A percentile compares a stretch with the other conserved stretches of the same genome.
Conservation (phyloP, 2,888 invertebrate species). For the Drosophila histrio region DNA sequence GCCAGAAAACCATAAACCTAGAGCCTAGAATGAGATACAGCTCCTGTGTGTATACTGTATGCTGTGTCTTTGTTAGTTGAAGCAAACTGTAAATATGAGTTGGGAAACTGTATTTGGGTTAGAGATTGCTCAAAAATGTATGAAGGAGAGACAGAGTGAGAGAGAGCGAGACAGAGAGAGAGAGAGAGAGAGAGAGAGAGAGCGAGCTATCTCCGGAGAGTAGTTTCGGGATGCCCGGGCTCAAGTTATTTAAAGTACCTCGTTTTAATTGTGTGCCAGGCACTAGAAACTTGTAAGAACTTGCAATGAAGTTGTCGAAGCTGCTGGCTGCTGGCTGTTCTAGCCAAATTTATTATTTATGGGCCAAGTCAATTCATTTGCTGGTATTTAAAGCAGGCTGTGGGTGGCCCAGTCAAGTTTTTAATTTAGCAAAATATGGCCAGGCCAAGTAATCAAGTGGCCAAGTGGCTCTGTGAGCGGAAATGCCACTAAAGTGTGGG, state of each 20-base stretch:
- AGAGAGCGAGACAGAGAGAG: background rate
- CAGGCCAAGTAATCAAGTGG: constrained; percentile 40
- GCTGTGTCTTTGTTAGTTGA: constrained; percentile 47
- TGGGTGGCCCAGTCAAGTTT: constrained; percentile 40
- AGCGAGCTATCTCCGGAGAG: constrained; percentile 32
- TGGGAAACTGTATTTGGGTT: constrained; percentile 73
- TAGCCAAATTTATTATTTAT: constrained; percentile 53
- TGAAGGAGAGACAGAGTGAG: constrained; percentile 21
- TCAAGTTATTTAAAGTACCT: constrained; percentile 40
- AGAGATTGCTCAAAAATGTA: constrained; percentile 78
- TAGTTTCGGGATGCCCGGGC: constrained; percentile 30
- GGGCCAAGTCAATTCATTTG: constrained; percentile 49
- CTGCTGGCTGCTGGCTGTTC: constrained; percentile 11
- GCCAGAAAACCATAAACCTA: background rate
- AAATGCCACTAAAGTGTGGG: constrained; percentile 50
- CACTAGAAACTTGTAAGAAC: constrained; percentile 5
- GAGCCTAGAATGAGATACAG: background rate
- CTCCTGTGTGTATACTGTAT: constrained; percentile 11
- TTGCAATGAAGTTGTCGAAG: constrained; percentile 24
- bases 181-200: background rate
- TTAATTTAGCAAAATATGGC: constrained; percentile 57
- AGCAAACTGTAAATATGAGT: constrained; percentile 57
- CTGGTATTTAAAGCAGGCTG: constrained; percentile 51
- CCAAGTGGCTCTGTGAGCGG: constrained; percentile 30
- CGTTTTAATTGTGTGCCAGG: constrained; percentile 41